Evolutionary conservation across 2,888 invertebrate genomes (phyloP).

Genomic region (Leptopilina drosophilae): DNA sequence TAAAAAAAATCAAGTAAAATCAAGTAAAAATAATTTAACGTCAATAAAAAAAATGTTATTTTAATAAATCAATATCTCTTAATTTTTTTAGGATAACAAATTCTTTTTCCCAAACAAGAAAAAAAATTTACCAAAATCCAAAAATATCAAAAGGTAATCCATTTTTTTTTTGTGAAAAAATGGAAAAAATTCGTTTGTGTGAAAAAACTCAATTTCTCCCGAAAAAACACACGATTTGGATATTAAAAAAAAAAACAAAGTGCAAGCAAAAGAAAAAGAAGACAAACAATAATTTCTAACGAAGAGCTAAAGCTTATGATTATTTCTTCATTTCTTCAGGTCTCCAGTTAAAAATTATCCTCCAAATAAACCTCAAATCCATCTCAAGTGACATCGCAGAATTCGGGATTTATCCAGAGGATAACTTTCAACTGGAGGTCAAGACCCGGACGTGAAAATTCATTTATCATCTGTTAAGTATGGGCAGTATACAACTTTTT

Average conservation of each 20-base stretch:
- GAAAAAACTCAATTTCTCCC: background rate
- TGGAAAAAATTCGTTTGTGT: background rate
- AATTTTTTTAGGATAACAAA: too few relatives aligned
- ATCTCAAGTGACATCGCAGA: constrained; percentile 35
- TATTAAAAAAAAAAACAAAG: background rate
- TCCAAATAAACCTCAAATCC: constrained; percentile 37
- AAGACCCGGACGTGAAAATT: constrained; percentile 27
- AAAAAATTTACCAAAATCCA: too few relatives aligned
- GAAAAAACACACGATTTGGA: too few relatives aligned
- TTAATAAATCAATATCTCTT: too few relatives aligned
- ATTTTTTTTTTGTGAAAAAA: background rate
- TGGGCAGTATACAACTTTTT: background rate
- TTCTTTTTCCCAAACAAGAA: too few relatives aligned
- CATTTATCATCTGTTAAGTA: constrained; percentile 36
- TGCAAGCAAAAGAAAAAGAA: background rate
- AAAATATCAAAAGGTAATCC: too few relatives aligned
- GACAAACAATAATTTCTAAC: background rate
- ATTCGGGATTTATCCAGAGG: constrained; percentile 42
- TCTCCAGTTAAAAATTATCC: constrained; percentile 42
- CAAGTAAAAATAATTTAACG: too few relatives aligned
- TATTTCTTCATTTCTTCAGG: constrained; percentile 38
- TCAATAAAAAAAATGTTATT: too few relatives aligned
- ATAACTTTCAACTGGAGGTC: constrained; percentile 42
- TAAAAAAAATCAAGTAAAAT: too few relatives aligned
- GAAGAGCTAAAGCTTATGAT: constrained; percentile 23